Conservation (phyloP, 2,113 vertebrate species). For the Struthidea cinerea region DNA sequence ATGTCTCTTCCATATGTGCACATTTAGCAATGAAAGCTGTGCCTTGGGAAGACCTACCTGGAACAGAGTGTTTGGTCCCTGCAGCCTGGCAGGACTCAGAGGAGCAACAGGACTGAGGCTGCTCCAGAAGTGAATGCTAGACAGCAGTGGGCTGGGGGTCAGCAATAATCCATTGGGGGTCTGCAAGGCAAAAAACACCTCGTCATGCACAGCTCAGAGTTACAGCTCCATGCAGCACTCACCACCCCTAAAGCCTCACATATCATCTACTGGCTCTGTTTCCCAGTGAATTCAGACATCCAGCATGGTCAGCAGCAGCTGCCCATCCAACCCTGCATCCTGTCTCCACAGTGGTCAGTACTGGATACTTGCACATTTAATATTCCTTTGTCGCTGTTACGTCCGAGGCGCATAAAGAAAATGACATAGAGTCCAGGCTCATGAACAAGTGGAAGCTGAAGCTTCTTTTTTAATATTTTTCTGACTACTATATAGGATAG, state of each 20-base stretch:
- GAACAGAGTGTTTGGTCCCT: slow-evolving; percentile 89
- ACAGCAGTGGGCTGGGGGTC: slow-evolving; percentile 89
- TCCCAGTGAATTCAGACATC: neutral
- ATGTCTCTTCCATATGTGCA: rapidly evolving
- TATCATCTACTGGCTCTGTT: neutral
- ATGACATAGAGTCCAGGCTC: no score
- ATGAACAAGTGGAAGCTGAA: no score
- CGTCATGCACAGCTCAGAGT: neutral
- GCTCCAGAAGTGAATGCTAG: slow-evolving; percentile 97
- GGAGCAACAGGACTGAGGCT: slow-evolving; percentile 92
- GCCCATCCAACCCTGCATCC: neutral
- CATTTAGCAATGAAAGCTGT: neutral
- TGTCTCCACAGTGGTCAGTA: neutral
- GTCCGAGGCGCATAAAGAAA: no score
- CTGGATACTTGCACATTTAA: neutral
- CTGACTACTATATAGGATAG: no score
- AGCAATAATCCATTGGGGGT: slow-evolving; percentile 89
- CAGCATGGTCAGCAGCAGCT: neutral
- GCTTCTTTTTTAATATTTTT: no score
- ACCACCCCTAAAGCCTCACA: neutral
- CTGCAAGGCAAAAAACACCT: slow-evolving; percentile 66
- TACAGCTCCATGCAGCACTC: neutral
- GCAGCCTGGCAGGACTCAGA: slow-evolving; percentile 92
- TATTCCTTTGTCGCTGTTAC: no score
- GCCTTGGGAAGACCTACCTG: slow-evolving; percentile 77